Base-by-base conservation (phyloP, 2,797 vertebrate species). In the Capromys pilorides region DNA sequence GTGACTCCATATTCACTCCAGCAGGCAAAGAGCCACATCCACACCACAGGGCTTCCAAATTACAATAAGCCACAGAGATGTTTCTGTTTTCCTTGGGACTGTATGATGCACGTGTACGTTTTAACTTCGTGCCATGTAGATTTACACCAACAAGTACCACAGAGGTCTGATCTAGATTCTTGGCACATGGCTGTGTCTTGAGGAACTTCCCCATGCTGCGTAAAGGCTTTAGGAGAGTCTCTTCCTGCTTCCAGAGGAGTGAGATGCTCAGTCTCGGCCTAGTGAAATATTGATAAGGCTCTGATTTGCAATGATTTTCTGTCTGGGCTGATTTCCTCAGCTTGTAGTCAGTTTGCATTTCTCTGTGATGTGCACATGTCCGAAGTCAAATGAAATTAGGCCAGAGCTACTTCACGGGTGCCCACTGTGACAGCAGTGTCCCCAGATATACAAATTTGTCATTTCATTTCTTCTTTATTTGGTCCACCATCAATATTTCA, bases 341-440 rank as follows among this genome's bases (percentile, higher is more conserved):
- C 81, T 97, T 98, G 90, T 97, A 98, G 98, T 98, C 98, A 98
- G 97, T 98, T 98, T 97, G 98, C 97, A 97, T 98, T 98, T 98
- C 95, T 94, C 98, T 99, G 98, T 99, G 98, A 99, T 99, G 98
- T 98, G 96, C 98, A 98, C 98, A 98, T 98, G 98, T 99, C 99
- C 98, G 97, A 98, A 99, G 99, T 99, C 99, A 99, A 97, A 99
- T 99, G 98, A 99, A 99, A 99, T 99, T 99, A 99, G 99, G 98
- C 98, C 98, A 99, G 98, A 98, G 98, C 97, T 98, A 97, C 98
- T 98, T 99, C 97, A 97, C 95, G 80, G 97, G 98, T 97, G 98
- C 98, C 98, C 95, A 97, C 96, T 97, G 98, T 99, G 99, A 98
- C 98, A 99, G 98, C 97, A 89, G 98, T 97, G 98, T 99, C 98